phyloP scores from a whole-genome alignment of 2,113 vertebrate genomes.

The Sterna hirundo region DNA sequence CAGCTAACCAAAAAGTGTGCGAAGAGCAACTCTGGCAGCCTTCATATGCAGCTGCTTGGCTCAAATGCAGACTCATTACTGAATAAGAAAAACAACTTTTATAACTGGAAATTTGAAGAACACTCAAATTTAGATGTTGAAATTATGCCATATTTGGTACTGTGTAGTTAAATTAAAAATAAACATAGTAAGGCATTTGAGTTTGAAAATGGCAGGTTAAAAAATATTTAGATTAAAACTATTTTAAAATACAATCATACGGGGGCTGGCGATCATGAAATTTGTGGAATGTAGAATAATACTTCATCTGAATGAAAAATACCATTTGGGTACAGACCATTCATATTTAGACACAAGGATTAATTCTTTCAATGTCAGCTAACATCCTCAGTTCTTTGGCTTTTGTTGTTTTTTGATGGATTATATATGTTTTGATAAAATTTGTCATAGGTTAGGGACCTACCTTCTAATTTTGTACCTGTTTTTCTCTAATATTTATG shows the following conservation, averaged over 20 bases:
- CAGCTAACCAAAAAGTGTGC: conserved; percentile 29
- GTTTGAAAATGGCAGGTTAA: conserved; percentile 8
- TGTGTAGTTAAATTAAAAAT: conserved; percentile 44
- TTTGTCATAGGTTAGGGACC: not conserved
- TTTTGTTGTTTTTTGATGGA: not conserved
- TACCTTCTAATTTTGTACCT: not conserved
- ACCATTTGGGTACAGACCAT: not conserved
- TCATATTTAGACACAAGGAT: not conserved
- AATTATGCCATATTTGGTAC: conserved; percentile 36
- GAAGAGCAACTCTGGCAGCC: conserved; percentile 43
- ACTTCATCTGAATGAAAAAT: not conserved
- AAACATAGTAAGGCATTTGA: conserved; percentile 12
- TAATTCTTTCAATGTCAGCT: not conserved
- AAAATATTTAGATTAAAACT: conserved; percentile 21
- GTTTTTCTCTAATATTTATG: not conserved
- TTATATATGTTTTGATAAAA: not conserved
- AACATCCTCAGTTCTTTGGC: not conserved
- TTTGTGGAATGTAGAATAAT: not conserved
- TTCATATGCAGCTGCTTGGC: conserved; percentile 56
- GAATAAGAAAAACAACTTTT: conserved; percentile 59
- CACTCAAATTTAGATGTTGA: conserved; percentile 45
- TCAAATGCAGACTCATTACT: conserved; percentile 44
- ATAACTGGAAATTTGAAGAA: conserved; percentile 56
- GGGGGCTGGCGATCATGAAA: not conserved
- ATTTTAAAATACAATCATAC: not conserved